Base-by-base conservation (phyloP, 2,113 vertebrate species). In the Engraulis encrasicolus region DNA sequence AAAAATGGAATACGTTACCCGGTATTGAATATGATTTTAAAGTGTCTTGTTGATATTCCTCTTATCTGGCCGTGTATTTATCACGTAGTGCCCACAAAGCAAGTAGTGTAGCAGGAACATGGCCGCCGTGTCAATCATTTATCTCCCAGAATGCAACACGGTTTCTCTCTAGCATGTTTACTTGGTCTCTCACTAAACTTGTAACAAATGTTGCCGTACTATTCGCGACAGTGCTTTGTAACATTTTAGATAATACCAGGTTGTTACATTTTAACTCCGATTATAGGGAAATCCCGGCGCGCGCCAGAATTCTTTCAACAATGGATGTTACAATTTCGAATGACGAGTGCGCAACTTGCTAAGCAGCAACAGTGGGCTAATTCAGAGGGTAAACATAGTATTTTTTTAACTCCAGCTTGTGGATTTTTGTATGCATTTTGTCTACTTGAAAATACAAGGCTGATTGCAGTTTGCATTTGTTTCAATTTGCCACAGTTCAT, bases 21-120 rank as follows among this genome's bases (percentile, higher is more conserved):
- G 31, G 6, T 23, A 34, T 23, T 11, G 31, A 66, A 74, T 17
- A 27, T 74, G 27, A 36, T 34, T 34, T 74, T 74, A 17, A 27
- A 34, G 31, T 34, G 66, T 74, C 66, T 74, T 74, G 27, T 74
- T 34, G 31, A 36, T 74, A 74, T 74, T 74, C 66, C 27, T 9
- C 15, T 74, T 74, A 34, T 74, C 66, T 74, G 66, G 66, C 6
- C 66, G 66, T 74, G 27, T 74, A 74, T 74, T 74, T 74, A 74
- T 74, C 66, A 74, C 66, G 66, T 74, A 74, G 66, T 74, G 34
- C 66, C 66, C 66, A 74, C 66, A 74, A 74, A 74, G 61, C 61
- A 27, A 71, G 66, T 17, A 74, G 66, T 34, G 27, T 31, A 74
- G 66, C 66, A 27, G 66, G 66, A 74, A 74, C 66, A 74, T 74